These are phyloP conservation scores for Tiphia femorata DNA, from an alignment of 2,888 invertebrate species.

Conservation along the genomic window DNA sequence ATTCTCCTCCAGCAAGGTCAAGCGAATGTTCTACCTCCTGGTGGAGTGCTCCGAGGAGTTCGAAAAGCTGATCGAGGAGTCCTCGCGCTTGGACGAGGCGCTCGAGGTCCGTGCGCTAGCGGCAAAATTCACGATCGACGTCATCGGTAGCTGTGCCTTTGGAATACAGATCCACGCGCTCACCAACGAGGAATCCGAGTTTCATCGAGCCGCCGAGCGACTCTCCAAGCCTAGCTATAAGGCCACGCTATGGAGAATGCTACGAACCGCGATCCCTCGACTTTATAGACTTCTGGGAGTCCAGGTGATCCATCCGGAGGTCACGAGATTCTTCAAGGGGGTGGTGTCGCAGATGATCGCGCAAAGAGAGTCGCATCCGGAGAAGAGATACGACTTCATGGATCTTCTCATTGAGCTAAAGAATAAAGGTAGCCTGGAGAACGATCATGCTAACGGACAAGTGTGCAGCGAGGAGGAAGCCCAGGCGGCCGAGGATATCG, in stretches of 20 bases:
- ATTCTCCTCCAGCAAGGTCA: conserved; percentile 71
- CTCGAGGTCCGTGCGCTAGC: conserved; percentile 68
- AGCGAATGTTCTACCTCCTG: conserved; percentile 68
- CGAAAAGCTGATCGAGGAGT: conserved; percentile 49
- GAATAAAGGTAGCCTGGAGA: conserved; percentile 51
- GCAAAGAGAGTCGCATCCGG: conserved; percentile 53
- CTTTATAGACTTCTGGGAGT: conserved; percentile 53
- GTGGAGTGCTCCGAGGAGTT: conserved; percentile 65
- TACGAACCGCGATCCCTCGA: conserved; percentile 57
- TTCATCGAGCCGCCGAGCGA: conserved; percentile 61
- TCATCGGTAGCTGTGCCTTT: conserved; percentile 70
- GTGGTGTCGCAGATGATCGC: conserved; percentile 63
- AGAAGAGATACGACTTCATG: conserved; percentile 65
- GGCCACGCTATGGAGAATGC: conserved; percentile 62
- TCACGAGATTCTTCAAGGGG: conserved; percentile 60
- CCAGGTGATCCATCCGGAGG: conserved; percentile 57
- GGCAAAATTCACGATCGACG: conserved; percentile 70
- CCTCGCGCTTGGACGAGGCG: conserved; percentile 8
- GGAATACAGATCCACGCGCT: conserved; percentile 69
- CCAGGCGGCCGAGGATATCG: conserved; percentile 47
- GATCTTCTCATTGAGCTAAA: conserved; percentile 66
- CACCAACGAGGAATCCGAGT: conserved; percentile 63
- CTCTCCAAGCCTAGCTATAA: conserved; percentile 64
- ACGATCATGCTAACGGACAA: conserved; percentile 29
- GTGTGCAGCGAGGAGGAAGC: conserved; percentile 32